Evolutionary conservation across 2,797 vertebrate species (phyloP).

Genomic region (Phataginus tetradactyla): DNA sequence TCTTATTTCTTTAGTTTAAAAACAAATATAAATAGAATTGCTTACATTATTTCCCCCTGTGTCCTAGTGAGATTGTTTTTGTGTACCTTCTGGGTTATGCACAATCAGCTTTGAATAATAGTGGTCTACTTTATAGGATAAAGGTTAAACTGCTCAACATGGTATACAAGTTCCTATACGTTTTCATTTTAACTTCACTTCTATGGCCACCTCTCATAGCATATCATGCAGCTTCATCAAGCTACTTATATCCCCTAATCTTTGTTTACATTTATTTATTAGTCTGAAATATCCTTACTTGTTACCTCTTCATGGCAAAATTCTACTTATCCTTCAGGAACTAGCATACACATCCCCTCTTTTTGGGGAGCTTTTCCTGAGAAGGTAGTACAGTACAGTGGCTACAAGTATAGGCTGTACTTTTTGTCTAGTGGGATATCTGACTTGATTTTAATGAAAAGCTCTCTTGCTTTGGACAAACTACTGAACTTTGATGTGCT

Average conservation of each 20-base stretch:
- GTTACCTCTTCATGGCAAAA: slow-evolving; percentile 30
- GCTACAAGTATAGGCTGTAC: neutral
- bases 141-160: neutral
- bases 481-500: neutral
- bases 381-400: neutral
- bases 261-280: slow-evolving; percentile 13
- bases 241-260: neutral
- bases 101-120: slow-evolving; percentile 42
- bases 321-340: neutral
- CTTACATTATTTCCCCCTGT: neutral
- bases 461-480: neutral
- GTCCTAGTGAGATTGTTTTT: slow-evolving; percentile 1
- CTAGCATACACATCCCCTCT: neutral
- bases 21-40: neutral
- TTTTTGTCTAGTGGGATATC: neutral
- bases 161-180: neutral
- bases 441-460: slow-evolving; percentile 49
- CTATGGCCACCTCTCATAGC: neutral
- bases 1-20: slow-evolving; percentile 24
- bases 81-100: neutral
- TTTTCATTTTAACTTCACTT: slow-evolving; percentile 11
- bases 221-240: slow-evolving; percentile 20
- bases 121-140: neutral
- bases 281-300: neutral
- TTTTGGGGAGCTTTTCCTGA: neutral